A percentile compares a stretch with the other conserved stretches of the same genome.
Conservation (phyloP, 2,888 invertebrate genomes). For the Tipula helvola region DNA sequence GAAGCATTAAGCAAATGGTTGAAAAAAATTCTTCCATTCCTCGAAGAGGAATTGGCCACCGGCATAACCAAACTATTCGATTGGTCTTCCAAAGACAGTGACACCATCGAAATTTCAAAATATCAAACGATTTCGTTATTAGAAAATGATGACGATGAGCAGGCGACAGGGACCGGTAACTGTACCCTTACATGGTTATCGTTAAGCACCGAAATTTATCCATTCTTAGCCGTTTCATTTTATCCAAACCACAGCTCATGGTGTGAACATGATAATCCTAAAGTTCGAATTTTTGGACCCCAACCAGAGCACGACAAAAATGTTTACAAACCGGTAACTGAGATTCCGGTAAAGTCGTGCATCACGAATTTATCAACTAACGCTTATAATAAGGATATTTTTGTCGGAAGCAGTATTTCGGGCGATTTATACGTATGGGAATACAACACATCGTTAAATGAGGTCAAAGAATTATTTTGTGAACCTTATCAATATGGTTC, state of each 20-base stretch:
- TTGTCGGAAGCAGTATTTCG: conserved; percentile 27
- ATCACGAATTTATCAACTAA: conserved; percentile 28
- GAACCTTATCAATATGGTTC: conserved; percentile 24
- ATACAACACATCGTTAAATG: conserved; percentile 18
- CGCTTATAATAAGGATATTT: conserved; percentile 28
- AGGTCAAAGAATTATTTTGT: conserved; percentile 25
- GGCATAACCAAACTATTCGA: conserved; percentile 25
- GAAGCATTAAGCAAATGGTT: conserved; percentile 38
- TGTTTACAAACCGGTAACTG: conserved; percentile 23
- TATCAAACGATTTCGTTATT: not conserved
- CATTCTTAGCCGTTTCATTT: conserved; percentile 26
- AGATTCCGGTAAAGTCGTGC: conserved; percentile 28
- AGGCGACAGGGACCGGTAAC: conserved; percentile 14
- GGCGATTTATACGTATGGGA: conserved; percentile 31
- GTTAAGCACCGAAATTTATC: conserved; percentile 30
- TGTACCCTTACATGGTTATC: conserved; percentile 31
- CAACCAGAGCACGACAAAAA: conserved; percentile 19
- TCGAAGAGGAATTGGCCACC: conserved; percentile 37
- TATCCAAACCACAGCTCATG: conserved; percentile 29
- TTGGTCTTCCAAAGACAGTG: conserved; percentile 19
- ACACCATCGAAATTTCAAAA: not conserved
- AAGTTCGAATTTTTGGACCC: conserved; percentile 26
- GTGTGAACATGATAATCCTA: conserved; percentile 32
- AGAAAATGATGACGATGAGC: not conserved
- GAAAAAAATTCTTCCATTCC: conserved; percentile 35